Base-by-base conservation (phyloP, 1,140 invertebrate species). In the Drosophila arawakana region DNA sequence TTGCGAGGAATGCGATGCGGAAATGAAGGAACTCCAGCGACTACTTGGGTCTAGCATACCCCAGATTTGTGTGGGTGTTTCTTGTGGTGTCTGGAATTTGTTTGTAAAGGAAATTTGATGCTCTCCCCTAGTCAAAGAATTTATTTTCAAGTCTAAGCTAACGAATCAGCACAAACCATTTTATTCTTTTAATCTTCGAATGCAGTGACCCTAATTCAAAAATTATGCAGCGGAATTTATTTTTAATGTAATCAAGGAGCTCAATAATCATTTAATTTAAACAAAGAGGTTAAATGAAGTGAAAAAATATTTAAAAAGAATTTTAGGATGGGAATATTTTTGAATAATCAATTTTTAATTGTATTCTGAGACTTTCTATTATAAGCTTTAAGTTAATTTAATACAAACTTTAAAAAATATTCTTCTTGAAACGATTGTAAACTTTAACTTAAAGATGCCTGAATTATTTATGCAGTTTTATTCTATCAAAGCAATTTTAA, bases 191-290 rank as follows among this genome's bases (percentile, higher is more conserved):
- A 76, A 76, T 73, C 73, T 52, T 21, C 8, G 50, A 73, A 66
- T 73, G 70, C 73, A 84, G 69, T 76, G 77, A 80, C 78, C 81
- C 58, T 76, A 76, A 76, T 84, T 80, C 78, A 47, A 50, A 80
- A 76, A 84, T 83, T 68, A 73, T 84, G 70, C 73, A 58, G 5
- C 8, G 63, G 37, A 73, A 55, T 41, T 37, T 30, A 2, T 49
- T 35, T 9, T 61, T 46, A 72, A 21, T 58, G 37, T n/a, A 7
- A 13, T 55, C 25, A 61, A 70, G 41, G 60, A 54, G 43, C 55
- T 60, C 55, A 47, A 46, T 60, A 54, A 54, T 52, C 6, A 55
- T 55, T 55, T 11, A 5, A 41, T 41, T 30, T 5, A 5, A 6
- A 30, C 25, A 30, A 30, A 30, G 25, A 30, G 6, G 6, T 30